These are phyloP conservation scores for Zaprionus ornatus DNA, from an alignment of 1,140 invertebrate species.

Conservation along the genomic window DNA sequence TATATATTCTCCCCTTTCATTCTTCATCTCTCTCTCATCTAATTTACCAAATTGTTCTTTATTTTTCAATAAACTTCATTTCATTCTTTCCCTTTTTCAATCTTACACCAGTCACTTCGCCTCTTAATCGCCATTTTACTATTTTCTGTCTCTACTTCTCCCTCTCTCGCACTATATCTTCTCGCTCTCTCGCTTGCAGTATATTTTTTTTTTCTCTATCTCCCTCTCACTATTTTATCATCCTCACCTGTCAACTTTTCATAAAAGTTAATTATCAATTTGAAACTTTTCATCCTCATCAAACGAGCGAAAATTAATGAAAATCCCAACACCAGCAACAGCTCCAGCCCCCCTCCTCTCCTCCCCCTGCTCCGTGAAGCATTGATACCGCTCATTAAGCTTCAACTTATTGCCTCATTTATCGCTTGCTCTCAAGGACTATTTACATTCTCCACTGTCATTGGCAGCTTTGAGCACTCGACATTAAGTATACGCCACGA, in stretches of 20 bases:
- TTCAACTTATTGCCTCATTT: conserved; percentile 14
- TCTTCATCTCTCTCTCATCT: too few relatives aligned
- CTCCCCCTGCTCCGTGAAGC: neutral
- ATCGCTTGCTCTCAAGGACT: neutral
- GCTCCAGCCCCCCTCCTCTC: neutral
- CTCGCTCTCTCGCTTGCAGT: too few relatives aligned
- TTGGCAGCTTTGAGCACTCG: conserved; percentile 7
- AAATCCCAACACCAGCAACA: neutral
- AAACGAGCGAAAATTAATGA: neutral
- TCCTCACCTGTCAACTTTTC: neutral
- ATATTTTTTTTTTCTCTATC: neutral
- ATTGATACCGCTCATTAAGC: conserved; percentile 12
- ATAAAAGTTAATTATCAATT: conserved; percentile 4
- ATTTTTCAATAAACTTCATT: too few relatives aligned
- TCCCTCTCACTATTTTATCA: neutral
- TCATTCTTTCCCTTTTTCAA: too few relatives aligned
- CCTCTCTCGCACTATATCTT: too few relatives aligned
- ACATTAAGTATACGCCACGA: conserved; percentile 40
- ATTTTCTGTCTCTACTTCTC: too few relatives aligned
- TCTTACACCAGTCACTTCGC: too few relatives aligned
- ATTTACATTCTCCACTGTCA: conserved; percentile 26
- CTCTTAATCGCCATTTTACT: too few relatives aligned
- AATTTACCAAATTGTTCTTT: too few relatives aligned
- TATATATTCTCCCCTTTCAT: too few relatives aligned
- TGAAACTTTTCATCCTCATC: neutral